Conservation (phyloP, 1,140 invertebrate species). For the Camponotus vicinus region DNA sequence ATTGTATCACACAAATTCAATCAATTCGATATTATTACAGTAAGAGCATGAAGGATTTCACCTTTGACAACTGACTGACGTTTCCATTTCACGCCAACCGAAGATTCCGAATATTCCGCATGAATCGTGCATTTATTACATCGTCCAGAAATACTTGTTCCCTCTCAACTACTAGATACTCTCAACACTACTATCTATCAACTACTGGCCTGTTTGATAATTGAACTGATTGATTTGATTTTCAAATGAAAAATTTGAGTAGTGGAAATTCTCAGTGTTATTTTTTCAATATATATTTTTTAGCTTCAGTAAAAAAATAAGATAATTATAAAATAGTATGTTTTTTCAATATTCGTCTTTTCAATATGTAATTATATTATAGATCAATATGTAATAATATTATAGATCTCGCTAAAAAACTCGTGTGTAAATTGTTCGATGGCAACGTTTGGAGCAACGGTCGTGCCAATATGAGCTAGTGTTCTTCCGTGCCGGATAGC, state of each 20-base stretch:
- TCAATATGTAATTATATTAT: background rate
- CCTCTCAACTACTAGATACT: background rate
- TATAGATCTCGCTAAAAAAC: slow-evolving; percentile 9
- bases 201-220: background rate
- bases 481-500: slow-evolving; percentile 52
- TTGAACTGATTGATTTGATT: background rate
- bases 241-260: background rate
- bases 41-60: slow-evolving; percentile 25
- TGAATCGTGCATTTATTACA: background rate
- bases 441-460: slow-evolving; percentile 8
- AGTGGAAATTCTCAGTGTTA: background rate
- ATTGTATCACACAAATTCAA: slow-evolving; percentile 3
- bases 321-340: background rate
- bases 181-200: no score
- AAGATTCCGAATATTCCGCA: slow-evolving; percentile 27
- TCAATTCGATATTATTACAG: slow-evolving; percentile 29
- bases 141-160: background rate
- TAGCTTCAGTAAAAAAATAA: background rate
- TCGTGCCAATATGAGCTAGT: slow-evolving; percentile 49
- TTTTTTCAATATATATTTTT: background rate
- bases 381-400: background rate
- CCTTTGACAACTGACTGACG: slow-evolving; percentile 46
- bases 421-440: slow-evolving; percentile 26
- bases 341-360: background rate
- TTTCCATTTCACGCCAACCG: slow-evolving; percentile 46